phyloP scores from a whole-genome alignment of 64 coral and sea anemone species.

The Hydrozoanthus tunicans region DNA sequence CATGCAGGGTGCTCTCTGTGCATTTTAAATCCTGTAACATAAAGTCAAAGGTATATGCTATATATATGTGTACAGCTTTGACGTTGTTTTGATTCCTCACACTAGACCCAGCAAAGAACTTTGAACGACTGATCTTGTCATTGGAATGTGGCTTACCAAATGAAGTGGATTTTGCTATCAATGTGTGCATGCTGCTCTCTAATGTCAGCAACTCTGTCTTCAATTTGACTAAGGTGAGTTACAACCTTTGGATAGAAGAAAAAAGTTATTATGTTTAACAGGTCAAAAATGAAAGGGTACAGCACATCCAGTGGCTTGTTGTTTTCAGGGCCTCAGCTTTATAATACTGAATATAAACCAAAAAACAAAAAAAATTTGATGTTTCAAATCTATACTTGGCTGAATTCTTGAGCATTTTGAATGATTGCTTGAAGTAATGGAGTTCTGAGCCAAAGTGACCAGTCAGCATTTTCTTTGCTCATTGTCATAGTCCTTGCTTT shows the following conservation, averaged over 20 bases:
- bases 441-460: not conserved
- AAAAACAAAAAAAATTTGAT: no score
- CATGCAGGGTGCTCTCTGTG: no score
- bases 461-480: not conserved
- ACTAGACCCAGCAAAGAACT: constrained; percentile 89
- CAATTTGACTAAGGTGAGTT: constrained; percentile 92
- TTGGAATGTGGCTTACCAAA: constrained; percentile 97
- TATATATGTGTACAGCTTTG: no score
- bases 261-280: not conserved
- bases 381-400: no score
- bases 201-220: constrained; percentile 99
- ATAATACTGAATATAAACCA: no score
- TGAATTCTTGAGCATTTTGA: no score
- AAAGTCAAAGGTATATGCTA: no score
- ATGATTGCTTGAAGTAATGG: not conserved
- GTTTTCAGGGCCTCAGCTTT: no score
- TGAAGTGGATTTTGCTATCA: constrained; percentile 99
- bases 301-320: not conserved
- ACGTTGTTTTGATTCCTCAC: no score
- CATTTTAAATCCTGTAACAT: no score
- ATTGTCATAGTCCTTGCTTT: no score
- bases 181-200: constrained; percentile 98
- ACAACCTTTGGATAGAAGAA: not conserved
- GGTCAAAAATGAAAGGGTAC: not conserved
- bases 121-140: constrained; percentile 93